Evolutionary conservation across 1,140 invertebrate genomes (phyloP), one percentile per base, ranked within the genome.

Genomic region (Musca domestica): DNA sequence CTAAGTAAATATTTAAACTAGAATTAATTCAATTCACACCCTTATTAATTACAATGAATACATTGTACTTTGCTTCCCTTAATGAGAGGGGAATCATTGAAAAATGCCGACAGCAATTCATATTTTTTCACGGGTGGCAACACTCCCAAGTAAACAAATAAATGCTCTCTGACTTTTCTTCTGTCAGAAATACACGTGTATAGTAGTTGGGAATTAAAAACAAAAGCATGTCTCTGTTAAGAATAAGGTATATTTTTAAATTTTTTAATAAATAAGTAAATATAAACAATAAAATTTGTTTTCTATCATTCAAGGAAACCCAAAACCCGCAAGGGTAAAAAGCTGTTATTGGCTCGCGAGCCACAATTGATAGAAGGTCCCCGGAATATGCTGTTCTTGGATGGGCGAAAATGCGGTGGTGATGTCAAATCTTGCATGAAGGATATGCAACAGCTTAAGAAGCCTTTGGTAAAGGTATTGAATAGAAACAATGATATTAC

Each of bases 281-380:
- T 30, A 48, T 52, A 64, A 68, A 34, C 25, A 48, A 52, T n/a
- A 61, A 14, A 61, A 15, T 23, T n/a, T 6, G 10, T 46, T 19
- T 30, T 17, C 63, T 41, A 19, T 65, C 20, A 3, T 22, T 67
- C 0, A 56, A 82, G 80, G 68, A 96, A 96, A 87, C 91, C 96
- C 0, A 95, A 89, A 75, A 96, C 94, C 22, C 89, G 91, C 23
- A 91, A 89, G 81, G 95, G 94, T 46, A 98, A 98, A 83, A 89
- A 92, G 72, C 87, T 90, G 56, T 80, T 99, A 30, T 81, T 92
- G 65, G 88, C 90, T 20, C 87, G 89, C 74, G 95, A 94, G 76
- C 92, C 96, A 0, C 93, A 98, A 83, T 79, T 97, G 5, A 87
- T 94, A 71, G 96, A 98, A 87, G 91, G 94, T 78, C 84, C 89